Evolutionary conservation across 2,113 vertebrate genomes (phyloP), one percentile per base, ranked within the genome.

Genomic region (Mastomys coucha): DNA sequence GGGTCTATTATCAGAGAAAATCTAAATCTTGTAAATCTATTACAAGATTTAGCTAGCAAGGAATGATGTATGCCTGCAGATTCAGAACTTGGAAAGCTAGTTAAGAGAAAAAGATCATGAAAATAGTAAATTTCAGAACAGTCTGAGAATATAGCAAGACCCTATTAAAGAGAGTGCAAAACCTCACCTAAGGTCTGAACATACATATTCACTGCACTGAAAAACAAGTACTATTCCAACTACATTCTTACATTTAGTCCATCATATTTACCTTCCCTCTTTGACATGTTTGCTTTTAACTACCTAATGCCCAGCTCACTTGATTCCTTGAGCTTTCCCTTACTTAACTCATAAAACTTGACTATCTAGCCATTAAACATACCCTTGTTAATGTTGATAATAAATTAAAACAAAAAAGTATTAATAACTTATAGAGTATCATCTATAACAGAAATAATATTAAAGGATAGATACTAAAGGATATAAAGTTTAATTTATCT

Each of bases 361-460:
- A 77, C 8, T 45, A 93, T 14, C 10, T 67, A 31, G 65, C 94
- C 3, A 86, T 33, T 77, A 93, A 89, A 96, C 11, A 49, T 84
- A 88, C 31, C 19, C 20, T 24, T 88, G 6, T 51, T 70, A 76
- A 75, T n/a, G 63, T 16, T 17, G 65, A 81, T 91, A 92, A 89
- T 78, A 95, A 77, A 80, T 39, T n/a, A 26, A 36, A 91, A 49
- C 26, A 91, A 89, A 51, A 94, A 80, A 28, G 82, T 5, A 92
- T 42, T 89, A 90, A 56, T 67, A 75, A 84, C 72, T 26, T 33
- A 86, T 24, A 28, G 86, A 89, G 53, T 92, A 85, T 14, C 88
- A 63, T 14, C 12, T 81, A 72, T 65, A 89, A 72, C 42, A 96
- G 22, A 91, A 88, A 91, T 84, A 7, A 11, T 69, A 22, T 49